These are phyloP conservation scores for Corythoichthys intestinalis DNA, from an alignment of 2,113 vertebrate species.

Conservation along the genomic window DNA sequence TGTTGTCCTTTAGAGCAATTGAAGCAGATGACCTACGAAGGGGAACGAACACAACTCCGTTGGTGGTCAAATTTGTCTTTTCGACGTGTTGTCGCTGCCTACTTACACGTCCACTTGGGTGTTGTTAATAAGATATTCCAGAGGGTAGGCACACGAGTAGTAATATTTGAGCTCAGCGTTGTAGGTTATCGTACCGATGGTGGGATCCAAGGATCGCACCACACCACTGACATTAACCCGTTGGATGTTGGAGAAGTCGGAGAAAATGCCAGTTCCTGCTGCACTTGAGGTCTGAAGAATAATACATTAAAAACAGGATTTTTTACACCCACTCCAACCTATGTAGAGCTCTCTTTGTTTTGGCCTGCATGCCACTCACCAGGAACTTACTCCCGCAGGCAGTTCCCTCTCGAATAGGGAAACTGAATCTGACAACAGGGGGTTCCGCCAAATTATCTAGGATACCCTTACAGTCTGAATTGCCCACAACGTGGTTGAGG, in stretches of 20 bases:
- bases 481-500: slow-evolving; percentile 46
- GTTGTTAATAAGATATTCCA: slow-evolving; percentile 74
- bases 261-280: slow-evolving; percentile 57
- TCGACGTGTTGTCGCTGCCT: neutral
- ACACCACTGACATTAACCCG: slow-evolving; percentile 63
- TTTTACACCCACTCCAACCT: slow-evolving; percentile 1
- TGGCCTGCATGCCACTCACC: slow-evolving; percentile 39
- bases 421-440: slow-evolving; percentile 63
- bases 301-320: slow-evolving; percentile 17
- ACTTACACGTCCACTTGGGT: slow-evolving; percentile 70
- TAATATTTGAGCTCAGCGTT: slow-evolving; percentile 68
- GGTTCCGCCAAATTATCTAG: slow-evolving; percentile 49
- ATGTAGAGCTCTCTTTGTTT: neutral
- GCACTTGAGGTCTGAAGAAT: slow-evolving; percentile 53
- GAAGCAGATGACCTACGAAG: slow-evolving; percentile 61
- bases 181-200: slow-evolving; percentile 61
- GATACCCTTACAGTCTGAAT: slow-evolving; percentile 44
- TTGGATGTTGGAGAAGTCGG: slow-evolving; percentile 70
- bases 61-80: neutral
- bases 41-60: neutral
- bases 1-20: slow-evolving; percentile 69
- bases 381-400: slow-evolving; percentile 63
- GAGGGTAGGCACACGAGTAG: slow-evolving; percentile 71
- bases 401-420: slow-evolving; percentile 62
- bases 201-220: slow-evolving; percentile 62